These are phyloP conservation scores for Herpetotheres cachinnans DNA, from an alignment of 2,113 vertebrate genomes.

Conservation along the genomic window DNA sequence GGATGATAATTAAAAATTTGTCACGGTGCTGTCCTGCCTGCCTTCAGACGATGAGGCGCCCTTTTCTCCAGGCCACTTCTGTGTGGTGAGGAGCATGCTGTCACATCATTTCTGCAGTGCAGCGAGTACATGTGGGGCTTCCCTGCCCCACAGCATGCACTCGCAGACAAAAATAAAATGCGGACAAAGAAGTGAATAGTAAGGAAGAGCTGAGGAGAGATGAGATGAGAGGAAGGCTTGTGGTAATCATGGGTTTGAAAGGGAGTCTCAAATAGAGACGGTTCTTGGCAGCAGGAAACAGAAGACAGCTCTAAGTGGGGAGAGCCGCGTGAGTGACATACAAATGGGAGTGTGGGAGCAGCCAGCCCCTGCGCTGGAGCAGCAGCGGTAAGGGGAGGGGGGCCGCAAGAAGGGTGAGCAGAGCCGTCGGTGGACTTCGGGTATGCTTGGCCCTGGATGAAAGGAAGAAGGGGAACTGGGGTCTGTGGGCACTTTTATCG, in stretches of 20 bases:
- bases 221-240: slow-evolving; percentile 8
- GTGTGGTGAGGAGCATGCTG: rapidly evolving
- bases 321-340: slow-evolving; percentile 3
- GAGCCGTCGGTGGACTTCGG: rapidly evolving
- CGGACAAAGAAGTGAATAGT: not conserved
- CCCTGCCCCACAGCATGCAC: not conserved
- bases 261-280: slow-evolving; percentile 28
- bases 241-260: slow-evolving; percentile 43
- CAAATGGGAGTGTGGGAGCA: slow-evolving; percentile 22
- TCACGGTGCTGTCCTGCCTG: not conserved
- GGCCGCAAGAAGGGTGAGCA: rapidly evolving
- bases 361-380: not conserved
- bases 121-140: not conserved
- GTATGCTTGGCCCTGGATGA: not conserved
- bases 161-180: not conserved
- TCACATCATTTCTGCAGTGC: not conserved
- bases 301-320: slow-evolving; percentile 33
- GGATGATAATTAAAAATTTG: not conserved
- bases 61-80: not conserved
- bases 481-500: not conserved
- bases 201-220: not conserved
- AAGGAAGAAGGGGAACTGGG: not conserved
- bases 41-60: rapidly evolving
- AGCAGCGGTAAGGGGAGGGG: not conserved
- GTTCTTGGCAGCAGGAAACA: slow-evolving; percentile 43